Base-by-base conservation (phyloP, 2,113 vertebrate species). In the Cricetomys ansorgei region DNA sequence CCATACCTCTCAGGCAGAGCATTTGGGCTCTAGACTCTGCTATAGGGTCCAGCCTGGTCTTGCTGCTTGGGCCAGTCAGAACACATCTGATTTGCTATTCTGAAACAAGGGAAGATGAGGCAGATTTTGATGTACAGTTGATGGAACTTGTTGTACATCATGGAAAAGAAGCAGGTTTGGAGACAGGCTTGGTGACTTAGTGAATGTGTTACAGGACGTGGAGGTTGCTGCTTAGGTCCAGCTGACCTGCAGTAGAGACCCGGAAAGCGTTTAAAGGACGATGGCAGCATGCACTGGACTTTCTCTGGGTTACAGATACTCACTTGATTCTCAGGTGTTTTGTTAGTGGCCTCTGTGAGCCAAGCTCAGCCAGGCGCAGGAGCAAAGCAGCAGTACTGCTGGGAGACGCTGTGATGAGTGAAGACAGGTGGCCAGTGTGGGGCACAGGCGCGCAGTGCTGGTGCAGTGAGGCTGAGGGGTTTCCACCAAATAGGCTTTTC, bases 401-500 rank as follows among this genome's bases (percentile, higher is more conserved):
- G 12, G 50, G 57, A 48, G 69, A 34, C 3, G 23, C 80, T 7
- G 0, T 19, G 27, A 21, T 7, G 23, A n/a, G 10, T 6, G n/a
- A 27, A 50, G 21, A 65, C n/a, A 1, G 57, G 43, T 17, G 31
- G 34, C 70, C 7, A 6, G 15, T 5, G 21, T 40, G 0, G 40
- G 13, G 65, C 6, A 37, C 0, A n/a, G 86, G 43, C 15, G 16
- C n/a, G 65, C 9, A 16, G 21, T 13, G 19, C 64, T 15, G 7
- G 13, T 16, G 4, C 1, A 62, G 40, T 29, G n/a, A 2, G 16
- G n/a, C 69, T 2, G 40, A 23, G 31, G 2, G 3, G 53, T 5
- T 59, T 65, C 65, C 77, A 23, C 3, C 53, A 1, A 80, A 25
- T 23, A 13, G 11, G 1, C 23, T 37, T 59, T 81, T 59, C 11